Evolutionary conservation across 2,113 vertebrate genomes (phyloP), one percentile per base, ranked within the genome.

Genomic region (Indicator indicator): DNA sequence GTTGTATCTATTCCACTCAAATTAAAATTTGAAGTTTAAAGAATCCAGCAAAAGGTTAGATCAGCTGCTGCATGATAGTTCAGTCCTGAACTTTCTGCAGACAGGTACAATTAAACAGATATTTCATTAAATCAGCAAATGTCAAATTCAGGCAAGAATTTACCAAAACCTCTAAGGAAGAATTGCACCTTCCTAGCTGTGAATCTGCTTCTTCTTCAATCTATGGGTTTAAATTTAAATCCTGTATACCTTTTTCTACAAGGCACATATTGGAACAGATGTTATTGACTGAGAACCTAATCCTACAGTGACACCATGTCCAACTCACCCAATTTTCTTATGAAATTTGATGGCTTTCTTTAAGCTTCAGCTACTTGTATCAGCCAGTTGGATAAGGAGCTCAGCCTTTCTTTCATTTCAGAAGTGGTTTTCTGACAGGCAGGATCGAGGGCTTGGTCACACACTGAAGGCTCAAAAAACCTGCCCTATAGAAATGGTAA

Each of bases 161-260:
- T 63, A 27, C 18, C 17, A 26, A 80, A 60, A 56, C 28, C 19
- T 79, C 36, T 12, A 50, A 65, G 55, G 62, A 58, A 44, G 1
- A 8, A 3, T 14, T 58, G 30, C 8, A 14, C 58, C 40, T 83
- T 28, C 6, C 21, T 26, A 50, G 68, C 64, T 69, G 16, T 11
- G 62, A 44, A 9, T 21, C 48, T 78, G 36, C 27, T 69, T 58
- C 54, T 59, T 32, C 18, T 15, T 71, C 86, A 27, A 32, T 36
- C 86, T 44, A 2, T n/a, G 74, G 80, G 78, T 75, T 90, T 72
- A 67, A 79, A 90, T 92, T 76, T 72, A 59, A 92, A 89, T 82
- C 70, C 26, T 65, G 3, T 85, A 90, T 84, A 69, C 62, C 40
- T 89, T 15, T 44, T 82, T 55, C 84, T 92, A 16, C 28, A 21